Conservation (phyloP, 2,113 vertebrate species). For the Lates calcarifer region DNA sequence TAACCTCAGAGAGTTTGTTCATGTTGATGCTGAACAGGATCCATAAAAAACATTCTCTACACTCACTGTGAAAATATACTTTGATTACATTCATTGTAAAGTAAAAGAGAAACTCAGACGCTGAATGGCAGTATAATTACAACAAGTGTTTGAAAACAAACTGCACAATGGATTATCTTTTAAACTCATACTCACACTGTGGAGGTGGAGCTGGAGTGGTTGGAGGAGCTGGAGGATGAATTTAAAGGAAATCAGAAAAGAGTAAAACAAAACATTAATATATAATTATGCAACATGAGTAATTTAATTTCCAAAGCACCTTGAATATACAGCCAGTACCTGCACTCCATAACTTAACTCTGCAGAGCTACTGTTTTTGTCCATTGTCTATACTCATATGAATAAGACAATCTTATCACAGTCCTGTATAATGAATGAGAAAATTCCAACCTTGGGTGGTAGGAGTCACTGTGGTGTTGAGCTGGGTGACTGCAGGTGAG, state of each 20-base stretch:
- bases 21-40: neutral
- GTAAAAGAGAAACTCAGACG: neutral
- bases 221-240: neutral
- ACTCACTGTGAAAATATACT: neutral
- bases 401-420: neutral
- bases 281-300: neutral
- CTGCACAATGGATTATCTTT: neutral
- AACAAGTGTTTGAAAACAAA: neutral
- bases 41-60: neutral
- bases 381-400: neutral
- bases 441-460: constrained; percentile 51
- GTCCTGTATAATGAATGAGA: neutral
- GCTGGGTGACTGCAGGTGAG: constrained; percentile 13
- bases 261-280: constrained; percentile 3
- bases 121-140: neutral
- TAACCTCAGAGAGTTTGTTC: neutral
- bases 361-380: neutral
- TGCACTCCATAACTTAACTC: neutral
- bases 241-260: constrained; percentile 8
- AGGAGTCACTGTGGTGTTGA: neutral
- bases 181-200: constrained; percentile 66
- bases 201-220: no score
- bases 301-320: neutral
- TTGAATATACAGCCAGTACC: neutral
- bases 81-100: neutral